Percentiles rank a stretch among this genome's conserved stretches.
These are phyloP conservation scores for Sebastes matsubarae DNA, from an alignment of 2,797 vertebrate genomes.

Conservation along the genomic window DNA sequence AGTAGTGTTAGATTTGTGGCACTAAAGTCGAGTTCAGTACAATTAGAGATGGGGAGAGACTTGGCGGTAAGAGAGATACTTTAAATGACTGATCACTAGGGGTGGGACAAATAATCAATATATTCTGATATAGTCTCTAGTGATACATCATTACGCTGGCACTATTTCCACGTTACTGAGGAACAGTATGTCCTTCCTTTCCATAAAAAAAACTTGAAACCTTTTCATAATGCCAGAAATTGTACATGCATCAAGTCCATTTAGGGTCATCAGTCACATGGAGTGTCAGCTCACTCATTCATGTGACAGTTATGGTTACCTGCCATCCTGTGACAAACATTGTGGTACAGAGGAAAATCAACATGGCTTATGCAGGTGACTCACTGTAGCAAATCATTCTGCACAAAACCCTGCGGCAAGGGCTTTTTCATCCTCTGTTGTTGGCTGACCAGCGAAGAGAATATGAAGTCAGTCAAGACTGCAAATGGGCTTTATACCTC, in stretches of 20 bases:
- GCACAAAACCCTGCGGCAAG: background rate
- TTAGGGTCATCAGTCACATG: background rate
- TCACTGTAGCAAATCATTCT: constrained; percentile 3
- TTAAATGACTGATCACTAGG: constrained; percentile 37
- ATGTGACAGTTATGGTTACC: background rate
- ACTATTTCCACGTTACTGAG: constrained; percentile 2
- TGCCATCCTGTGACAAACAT: constrained; percentile 11
- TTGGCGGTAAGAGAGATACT: constrained; percentile 15
- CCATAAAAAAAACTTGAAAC: background rate
- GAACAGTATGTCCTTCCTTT: background rate
- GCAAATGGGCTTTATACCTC: background rate
- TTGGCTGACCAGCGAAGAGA: background rate
- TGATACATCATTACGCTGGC: background rate
- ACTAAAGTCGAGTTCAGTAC: constrained; percentile 13
- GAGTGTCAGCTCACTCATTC: background rate
- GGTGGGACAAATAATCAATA: constrained; percentile 44
- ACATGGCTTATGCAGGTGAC: constrained; percentile 8
- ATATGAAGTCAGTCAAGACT: background rate
- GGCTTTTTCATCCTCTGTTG: background rate
- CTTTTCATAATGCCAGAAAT: background rate
- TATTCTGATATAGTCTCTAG: constrained; percentile 7
- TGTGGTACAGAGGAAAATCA: background rate
- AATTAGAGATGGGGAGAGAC: constrained; percentile 19
- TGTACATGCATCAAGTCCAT: background rate
- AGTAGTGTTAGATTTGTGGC: constrained; percentile 26